phyloP scores from a whole-genome alignment of 2,888 invertebrate species.

The Asteroscopus sphinx region DNA sequence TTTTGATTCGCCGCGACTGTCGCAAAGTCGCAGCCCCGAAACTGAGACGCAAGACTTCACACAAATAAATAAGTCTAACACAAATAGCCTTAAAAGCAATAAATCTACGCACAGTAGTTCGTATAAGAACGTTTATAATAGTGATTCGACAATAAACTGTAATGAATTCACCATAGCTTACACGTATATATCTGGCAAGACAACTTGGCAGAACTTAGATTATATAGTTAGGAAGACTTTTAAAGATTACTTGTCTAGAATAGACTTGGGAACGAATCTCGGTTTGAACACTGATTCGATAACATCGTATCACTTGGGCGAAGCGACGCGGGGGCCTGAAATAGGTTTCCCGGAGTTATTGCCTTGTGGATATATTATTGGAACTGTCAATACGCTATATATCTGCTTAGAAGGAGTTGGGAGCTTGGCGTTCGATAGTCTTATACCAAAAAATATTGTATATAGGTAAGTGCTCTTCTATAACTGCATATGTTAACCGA shows the following conservation, averaged over 20 bases:
- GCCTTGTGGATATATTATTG: constrained; percentile 98
- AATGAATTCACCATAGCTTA: constrained; percentile 96
- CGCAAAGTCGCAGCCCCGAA: constrained; percentile 85
- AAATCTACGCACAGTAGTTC: constrained; percentile 88
- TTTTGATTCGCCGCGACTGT: constrained; percentile 84
- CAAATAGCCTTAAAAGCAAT: constrained; percentile 89
- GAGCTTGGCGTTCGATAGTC: constrained; percentile 97
- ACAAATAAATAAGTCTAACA: constrained; percentile 86
- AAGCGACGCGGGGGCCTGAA: constrained; percentile 95
- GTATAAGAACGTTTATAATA: constrained; percentile 86
- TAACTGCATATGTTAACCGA: neutral
- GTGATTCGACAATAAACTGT: constrained; percentile 89
- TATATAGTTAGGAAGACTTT: constrained; percentile 97
- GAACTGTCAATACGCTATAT: constrained; percentile 95
- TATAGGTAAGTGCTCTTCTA: constrained; percentile 91
- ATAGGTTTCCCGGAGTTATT: constrained; percentile 96
- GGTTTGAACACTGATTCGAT: constrained; percentile 96
- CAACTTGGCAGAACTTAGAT: constrained; percentile 98
- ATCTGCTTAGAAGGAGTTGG: constrained; percentile 97
- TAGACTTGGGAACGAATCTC: constrained; percentile 97
- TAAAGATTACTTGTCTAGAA: constrained; percentile 97
- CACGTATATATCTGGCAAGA: constrained; percentile 97
- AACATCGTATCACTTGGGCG: constrained; percentile 97
- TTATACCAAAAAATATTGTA: constrained; percentile 98
- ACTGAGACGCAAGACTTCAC: constrained; percentile 83